These are phyloP conservation scores for Erythrolamprus reginae DNA, from an alignment of 2,113 vertebrate species.

Conservation along the genomic window DNA sequence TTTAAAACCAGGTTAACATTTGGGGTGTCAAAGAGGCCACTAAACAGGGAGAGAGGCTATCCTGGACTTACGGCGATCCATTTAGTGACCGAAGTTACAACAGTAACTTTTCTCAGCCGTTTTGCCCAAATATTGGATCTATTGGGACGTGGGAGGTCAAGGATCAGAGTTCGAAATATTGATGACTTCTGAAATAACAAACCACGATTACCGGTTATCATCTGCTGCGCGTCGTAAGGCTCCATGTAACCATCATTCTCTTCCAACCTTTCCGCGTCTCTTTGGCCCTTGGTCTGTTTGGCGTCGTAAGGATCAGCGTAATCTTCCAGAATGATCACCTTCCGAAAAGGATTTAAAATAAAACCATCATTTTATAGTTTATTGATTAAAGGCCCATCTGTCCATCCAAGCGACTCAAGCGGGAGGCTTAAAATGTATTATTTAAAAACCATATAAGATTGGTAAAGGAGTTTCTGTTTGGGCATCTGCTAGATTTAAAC, in stretches of 20 bases:
- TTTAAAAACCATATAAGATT: too few relatives aligned
- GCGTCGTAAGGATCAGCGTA: conserved; percentile 94
- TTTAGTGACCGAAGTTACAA: too few relatives aligned
- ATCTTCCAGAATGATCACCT: conserved; percentile 94
- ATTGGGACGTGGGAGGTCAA: too few relatives aligned
- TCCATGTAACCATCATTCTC: conserved; percentile 96
- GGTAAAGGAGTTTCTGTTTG: background rate
- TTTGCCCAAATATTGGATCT: background rate
- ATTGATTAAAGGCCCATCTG: background rate
- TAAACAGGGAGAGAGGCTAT: too few relatives aligned
- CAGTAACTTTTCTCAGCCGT: background rate
- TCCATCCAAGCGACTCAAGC: too few relatives aligned
- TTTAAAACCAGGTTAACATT: background rate
- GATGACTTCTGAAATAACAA: background rate
- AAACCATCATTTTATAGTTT: background rate
- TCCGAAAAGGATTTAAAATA: background rate
- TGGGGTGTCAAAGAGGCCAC: background rate
- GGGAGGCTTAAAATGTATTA: too few relatives aligned
- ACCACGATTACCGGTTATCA: conserved; percentile 85
- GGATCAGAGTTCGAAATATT: background rate
- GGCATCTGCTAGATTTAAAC: background rate
- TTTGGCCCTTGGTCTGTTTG: conserved; percentile 84
- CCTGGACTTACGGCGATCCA: too few relatives aligned
- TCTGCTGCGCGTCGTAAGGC: conserved; percentile 93
- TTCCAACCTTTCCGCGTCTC: conserved; percentile 83